Conservation (phyloP, 2,113 vertebrate genomes). For the Scolopax mira region DNA sequence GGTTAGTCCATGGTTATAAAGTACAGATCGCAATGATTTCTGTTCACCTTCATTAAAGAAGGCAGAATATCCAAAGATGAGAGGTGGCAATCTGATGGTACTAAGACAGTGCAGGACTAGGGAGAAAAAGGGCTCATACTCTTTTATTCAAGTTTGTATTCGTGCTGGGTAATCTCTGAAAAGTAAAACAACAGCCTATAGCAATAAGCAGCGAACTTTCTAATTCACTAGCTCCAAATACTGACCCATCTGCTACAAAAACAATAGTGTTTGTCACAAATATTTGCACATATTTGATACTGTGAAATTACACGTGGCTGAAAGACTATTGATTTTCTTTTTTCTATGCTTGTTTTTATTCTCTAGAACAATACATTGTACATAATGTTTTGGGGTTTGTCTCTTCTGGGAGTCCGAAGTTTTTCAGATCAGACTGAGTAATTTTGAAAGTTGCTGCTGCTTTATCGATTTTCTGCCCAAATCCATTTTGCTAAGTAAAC, state of each 20-base stretch:
- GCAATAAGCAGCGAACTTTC: background rate
- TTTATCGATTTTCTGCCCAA: slow-evolving; percentile 51
- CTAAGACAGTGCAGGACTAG: background rate
- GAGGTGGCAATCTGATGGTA: background rate
- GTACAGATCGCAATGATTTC: background rate
- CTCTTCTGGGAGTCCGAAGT: background rate
- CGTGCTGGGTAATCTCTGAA: background rate
- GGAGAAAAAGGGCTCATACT: background rate
- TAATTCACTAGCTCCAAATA: background rate
- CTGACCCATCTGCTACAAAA: background rate
- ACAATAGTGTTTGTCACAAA: background rate
- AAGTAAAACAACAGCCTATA: background rate
- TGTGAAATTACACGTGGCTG: background rate
- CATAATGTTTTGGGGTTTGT: background rate
- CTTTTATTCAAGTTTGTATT: background rate
- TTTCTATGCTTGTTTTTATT: slow-evolving; percentile 26
- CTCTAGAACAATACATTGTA: background rate
- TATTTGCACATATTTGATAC: slow-evolving; percentile 31
- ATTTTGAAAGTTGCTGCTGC: slow-evolving; percentile 40
- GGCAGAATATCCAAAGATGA: background rate
- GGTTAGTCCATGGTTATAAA: background rate
- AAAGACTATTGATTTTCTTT: slow-evolving; percentile 31
- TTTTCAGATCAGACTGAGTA: slow-evolving; percentile 17
- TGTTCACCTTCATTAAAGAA: background rate
- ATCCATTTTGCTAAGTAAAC: slow-evolving; percentile 45